These are phyloP conservation scores for Acanthosepion lycidas DNA, from an alignment of 2,888 invertebrate genomes.

Conservation along the genomic window DNA sequence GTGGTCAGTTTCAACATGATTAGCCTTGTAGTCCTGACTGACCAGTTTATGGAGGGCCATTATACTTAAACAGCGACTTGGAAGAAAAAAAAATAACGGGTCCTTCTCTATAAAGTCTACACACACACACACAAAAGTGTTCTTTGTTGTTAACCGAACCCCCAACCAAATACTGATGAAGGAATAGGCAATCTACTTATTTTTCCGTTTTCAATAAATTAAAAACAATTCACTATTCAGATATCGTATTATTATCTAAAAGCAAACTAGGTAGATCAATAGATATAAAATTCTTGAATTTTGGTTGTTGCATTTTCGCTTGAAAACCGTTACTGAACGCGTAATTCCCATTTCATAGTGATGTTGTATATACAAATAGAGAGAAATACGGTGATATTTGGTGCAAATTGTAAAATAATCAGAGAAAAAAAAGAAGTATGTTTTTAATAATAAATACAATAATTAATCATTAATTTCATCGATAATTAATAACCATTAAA, in stretches of 20 bases:
- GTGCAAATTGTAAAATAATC: background rate
- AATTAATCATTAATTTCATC: background rate
- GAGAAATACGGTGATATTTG: background rate
- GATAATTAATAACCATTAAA: background rate
- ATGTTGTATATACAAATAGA: background rate
- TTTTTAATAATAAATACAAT: background rate
- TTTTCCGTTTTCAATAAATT: background rate
- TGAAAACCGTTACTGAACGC: background rate
- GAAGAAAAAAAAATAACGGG: too few species aligned
- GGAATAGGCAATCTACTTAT: background rate
- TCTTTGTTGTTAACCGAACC: background rate
- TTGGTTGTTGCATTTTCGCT: background rate
- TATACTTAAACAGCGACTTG: background rate
- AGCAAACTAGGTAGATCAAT: background rate
- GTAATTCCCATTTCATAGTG: background rate
- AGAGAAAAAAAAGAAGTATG: background rate
- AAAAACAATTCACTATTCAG: background rate
- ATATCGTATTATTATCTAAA: background rate
- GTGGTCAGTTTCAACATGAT: conserved; percentile 46
- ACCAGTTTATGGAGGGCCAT: conserved; percentile 37
- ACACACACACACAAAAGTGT: background rate
- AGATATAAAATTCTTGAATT: background rate
- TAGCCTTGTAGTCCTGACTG: background rate
- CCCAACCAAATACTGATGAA: background rate
- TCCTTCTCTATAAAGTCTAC: background rate